These are phyloP conservation scores for Chrysopilus asiliformis DNA, from an alignment of 2,888 invertebrate species.

Conservation along the genomic window DNA sequence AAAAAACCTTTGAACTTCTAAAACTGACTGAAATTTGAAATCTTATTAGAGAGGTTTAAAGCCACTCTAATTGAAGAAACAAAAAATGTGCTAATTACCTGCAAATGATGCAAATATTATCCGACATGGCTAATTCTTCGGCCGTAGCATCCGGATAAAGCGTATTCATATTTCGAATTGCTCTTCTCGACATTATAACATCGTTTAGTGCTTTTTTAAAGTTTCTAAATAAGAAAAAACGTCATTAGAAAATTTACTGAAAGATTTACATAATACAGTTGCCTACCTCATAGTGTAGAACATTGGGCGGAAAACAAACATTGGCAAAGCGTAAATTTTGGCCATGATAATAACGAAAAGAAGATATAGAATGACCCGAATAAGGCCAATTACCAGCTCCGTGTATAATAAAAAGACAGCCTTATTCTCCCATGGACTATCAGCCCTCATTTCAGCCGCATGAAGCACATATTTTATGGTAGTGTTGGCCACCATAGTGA, in stretches of 20 bases:
- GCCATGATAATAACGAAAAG: constrained; percentile 94
- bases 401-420: constrained; percentile 94
- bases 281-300: constrained; percentile 88
- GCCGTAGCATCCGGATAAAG: constrained; percentile 91
- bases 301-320: constrained; percentile 98
- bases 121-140: constrained; percentile 80
- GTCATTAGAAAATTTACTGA: background rate
- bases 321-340: constrained; percentile 88
- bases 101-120: constrained; percentile 99
- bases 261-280: constrained; percentile 2
- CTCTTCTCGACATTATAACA: constrained; percentile 89
- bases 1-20: no score
- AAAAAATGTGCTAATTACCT: constrained; percentile 34
- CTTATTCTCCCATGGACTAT: constrained; percentile 98
- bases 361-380: constrained; percentile 76
- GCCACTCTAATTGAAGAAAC: background rate
- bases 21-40: no score
- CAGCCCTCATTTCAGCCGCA: constrained; percentile 63
- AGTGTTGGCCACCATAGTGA: constrained; percentile 86
- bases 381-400: constrained; percentile 83
- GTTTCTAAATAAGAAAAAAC: constrained; percentile 42
- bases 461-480: constrained; percentile 83
- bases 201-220: constrained; percentile 97
- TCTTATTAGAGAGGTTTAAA: background rate
- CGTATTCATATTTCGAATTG: constrained; percentile 97